phyloP scores from a whole-genome alignment of 1,140 invertebrate species.

The Meloidogyne exigua region DNA sequence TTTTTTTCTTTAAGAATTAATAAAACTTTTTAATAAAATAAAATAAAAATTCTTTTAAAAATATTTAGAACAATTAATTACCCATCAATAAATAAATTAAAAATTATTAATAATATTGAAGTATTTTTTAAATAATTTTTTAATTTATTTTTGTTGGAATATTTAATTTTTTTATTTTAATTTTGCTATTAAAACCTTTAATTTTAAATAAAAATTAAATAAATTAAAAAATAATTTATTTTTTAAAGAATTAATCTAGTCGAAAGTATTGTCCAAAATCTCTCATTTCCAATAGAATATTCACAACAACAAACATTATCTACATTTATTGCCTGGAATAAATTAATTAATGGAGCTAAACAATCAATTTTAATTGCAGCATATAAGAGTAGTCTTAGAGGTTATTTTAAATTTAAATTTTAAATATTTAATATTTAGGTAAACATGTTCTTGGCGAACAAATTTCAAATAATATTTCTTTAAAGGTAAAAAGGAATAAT shows the following conservation, averaged over 20 bases:
- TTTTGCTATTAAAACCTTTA: too few relatives aligned
- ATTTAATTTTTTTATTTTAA: too few relatives aligned
- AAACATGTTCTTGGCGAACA: conserved; percentile 58
- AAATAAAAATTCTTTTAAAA: too few relatives aligned
- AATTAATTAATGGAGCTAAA: conserved; percentile 49
- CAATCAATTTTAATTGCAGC: conserved; percentile 53
- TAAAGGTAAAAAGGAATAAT: conserved; percentile 31
- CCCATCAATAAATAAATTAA: too few relatives aligned
- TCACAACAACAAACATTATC: conserved; percentile 20
- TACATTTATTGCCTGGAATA: conserved; percentile 56
- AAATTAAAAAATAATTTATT: background rate
- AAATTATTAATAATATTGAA: too few relatives aligned
- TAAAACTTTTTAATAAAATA: too few relatives aligned
- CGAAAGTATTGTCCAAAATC: conserved; percentile 58
- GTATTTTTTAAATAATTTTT: too few relatives aligned
- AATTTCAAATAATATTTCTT: conserved; percentile 39
- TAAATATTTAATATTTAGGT: conserved; percentile 27
- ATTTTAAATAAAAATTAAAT: background rate
- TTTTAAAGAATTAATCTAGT: conserved; percentile 54
- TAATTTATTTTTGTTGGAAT: too few relatives aligned
- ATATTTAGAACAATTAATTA: too few relatives aligned
- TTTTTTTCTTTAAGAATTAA: too few relatives aligned
- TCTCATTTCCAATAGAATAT: conserved; percentile 37
- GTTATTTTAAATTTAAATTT: background rate
- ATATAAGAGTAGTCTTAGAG: conserved; percentile 57